Percentiles rank a stretch among this genome's conserved stretches.
Evolutionary conservation across 1,140 invertebrate genomes (phyloP).

Genomic region (Sycophila sp.): DNA sequence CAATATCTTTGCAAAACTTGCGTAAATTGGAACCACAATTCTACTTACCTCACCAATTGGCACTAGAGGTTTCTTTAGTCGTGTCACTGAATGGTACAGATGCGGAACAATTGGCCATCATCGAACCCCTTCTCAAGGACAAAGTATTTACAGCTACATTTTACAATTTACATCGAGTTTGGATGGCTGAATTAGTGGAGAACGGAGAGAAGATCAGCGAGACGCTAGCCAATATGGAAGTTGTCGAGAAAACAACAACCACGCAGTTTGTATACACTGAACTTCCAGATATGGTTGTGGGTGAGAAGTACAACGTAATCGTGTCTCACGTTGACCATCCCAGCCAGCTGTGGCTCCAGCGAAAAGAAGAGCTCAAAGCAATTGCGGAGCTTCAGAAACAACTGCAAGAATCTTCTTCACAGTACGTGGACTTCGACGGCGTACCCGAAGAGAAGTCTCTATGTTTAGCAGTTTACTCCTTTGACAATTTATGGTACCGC

Average conservation of each 20-base stretch:
- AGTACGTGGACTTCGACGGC: constrained; percentile 65
- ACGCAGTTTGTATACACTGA: constrained; percentile 25
- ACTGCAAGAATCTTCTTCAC: constrained; percentile 66
- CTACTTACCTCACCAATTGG: constrained; percentile 66
- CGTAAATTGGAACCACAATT: constrained; percentile 67
- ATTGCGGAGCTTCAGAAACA: constrained; percentile 62
- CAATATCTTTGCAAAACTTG: constrained; percentile 45
- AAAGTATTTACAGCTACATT: constrained; percentile 53
- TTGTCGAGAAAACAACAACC: constrained; percentile 1
- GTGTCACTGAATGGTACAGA: constrained; percentile 53
- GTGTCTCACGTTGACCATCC: constrained; percentile 55
- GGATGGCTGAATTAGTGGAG: constrained; percentile 52
- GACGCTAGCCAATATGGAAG: constrained; percentile 37
- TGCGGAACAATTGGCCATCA: constrained; percentile 48
- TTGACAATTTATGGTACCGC: constrained; percentile 82
- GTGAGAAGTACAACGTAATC: constrained; percentile 45
- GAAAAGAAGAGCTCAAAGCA: constrained; percentile 35
- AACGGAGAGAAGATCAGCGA: constrained; percentile 54
- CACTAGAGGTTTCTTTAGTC: constrained; percentile 63
- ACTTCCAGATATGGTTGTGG: constrained; percentile 39
- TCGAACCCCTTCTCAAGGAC: constrained; percentile 45
- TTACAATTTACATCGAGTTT: constrained; percentile 52
- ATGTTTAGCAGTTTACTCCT: constrained; percentile 78
- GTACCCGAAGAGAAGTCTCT: constrained; percentile 70
- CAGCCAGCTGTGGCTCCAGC: constrained; percentile 56